Percentiles rank a stretch among this genome's conserved stretches.
phyloP scores from a whole-genome alignment of 2,888 invertebrate species.

The Sminthurides aquaticus region DNA sequence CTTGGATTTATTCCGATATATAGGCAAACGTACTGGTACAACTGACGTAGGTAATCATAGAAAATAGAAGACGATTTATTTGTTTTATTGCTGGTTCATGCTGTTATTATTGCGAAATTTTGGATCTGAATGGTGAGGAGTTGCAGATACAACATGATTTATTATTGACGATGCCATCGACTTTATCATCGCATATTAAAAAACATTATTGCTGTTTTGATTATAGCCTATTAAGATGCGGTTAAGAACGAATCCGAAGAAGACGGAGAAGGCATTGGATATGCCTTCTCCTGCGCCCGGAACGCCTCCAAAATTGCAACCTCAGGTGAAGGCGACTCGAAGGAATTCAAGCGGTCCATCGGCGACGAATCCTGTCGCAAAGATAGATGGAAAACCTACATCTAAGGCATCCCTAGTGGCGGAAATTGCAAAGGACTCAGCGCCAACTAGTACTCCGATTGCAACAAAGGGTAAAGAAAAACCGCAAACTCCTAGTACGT shows the following conservation, averaged over 20 bases:
- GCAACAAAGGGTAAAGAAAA: not conserved
- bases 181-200: too few species aligned
- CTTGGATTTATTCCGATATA: too few species aligned
- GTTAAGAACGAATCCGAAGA: conserved; percentile 16
- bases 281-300: not conserved
- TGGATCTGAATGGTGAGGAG: too few species aligned
- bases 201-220: too few species aligned
- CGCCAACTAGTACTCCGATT: not conserved
- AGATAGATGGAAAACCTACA: not conserved
- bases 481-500: not conserved
- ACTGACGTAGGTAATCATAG: too few species aligned
- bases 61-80: too few species aligned
- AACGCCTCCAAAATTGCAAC: not conserved
- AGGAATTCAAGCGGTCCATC: not conserved
- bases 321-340: not conserved
- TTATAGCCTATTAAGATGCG: too few species aligned
- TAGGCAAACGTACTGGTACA: too few species aligned
- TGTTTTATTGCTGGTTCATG: too few species aligned
- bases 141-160: too few species aligned
- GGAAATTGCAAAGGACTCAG: not conserved
- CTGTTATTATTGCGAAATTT: too few species aligned
- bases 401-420: not conserved
- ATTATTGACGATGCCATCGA: too few species aligned
- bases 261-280: conserved; percentile 9
- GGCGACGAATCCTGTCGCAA: not conserved